Evolutionary conservation across 2,888 invertebrate genomes (phyloP).

Genomic region (Girardia tigrina): DNA sequence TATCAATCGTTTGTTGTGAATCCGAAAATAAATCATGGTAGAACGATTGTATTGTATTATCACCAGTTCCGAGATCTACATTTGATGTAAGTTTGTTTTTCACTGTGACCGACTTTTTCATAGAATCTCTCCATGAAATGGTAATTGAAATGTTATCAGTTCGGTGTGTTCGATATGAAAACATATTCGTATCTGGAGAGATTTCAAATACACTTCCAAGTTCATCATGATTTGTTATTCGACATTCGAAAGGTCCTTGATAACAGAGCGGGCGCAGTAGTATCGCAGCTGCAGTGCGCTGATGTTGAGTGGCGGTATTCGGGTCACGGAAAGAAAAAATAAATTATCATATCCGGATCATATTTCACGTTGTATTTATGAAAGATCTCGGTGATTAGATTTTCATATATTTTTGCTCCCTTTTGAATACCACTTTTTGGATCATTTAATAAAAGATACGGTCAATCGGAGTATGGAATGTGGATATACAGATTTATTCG

Average conservation of each 20-base stretch:
- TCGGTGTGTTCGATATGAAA: background rate
- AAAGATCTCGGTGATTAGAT: no score
- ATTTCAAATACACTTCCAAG: background rate
- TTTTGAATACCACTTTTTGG: no score
- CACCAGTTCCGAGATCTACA: background rate
- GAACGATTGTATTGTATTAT: background rate
- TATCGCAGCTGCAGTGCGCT: no score
- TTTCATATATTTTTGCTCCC: no score
- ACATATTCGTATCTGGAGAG: background rate
- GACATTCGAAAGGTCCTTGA: slow-evolving; percentile 5
- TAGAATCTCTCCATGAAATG: background rate
- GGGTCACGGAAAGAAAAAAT: no score
- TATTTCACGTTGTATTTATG: no score
- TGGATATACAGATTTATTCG: no score
- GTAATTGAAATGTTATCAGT: background rate
- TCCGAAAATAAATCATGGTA: background rate
- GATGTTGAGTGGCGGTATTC: no score
- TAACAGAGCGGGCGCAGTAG: no score
- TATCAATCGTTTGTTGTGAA: background rate
- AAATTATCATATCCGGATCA: no score
- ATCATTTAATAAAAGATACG: no score
- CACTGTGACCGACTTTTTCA: background rate
- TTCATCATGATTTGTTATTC: background rate
- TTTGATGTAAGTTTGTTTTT: background rate
- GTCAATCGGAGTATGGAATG: no score